Base-by-base conservation (phyloP, 2,888 invertebrate genomes). In the Cancer borealis region DNA sequence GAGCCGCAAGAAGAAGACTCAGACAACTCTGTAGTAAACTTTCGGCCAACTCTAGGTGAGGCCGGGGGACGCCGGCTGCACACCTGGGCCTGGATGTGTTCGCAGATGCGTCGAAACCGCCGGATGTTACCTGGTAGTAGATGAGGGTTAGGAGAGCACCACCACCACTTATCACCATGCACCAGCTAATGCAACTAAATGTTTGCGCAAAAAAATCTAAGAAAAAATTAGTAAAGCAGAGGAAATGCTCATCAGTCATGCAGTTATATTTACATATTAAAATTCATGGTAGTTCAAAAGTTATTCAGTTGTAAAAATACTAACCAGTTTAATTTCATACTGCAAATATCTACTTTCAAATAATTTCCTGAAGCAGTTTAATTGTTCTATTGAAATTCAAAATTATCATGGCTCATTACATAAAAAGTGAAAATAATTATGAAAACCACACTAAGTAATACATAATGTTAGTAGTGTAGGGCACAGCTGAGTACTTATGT, bases 51-150 rank as follows among this genome's bases (percentile, higher is more conserved):
- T 92, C 97, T 96, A 0, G 98, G 98, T 96, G 97, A 97, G 47
- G 97, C 97, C 39, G 97, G 97, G 95, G 97, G 96, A 47, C 96
- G 96, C 96, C 97, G 96, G 90, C 97, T 97, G 96, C 97, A 97
- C 89, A 98, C 98, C 96, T 98, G 98, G 60, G 98, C 97, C 96
- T 99, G 99, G 96, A 99, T 98, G 97, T 99, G 99, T 96, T 99
- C 99, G 97, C 99, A 99, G 96, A 99, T 98, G 96, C 99, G 97
- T 93, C 99, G 97, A 97, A 99, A 99, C 95, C 99, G 97, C 93
- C 99, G 98, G 96, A 99, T 98, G 96, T 99, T 99, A 95, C 99
- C 99, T 99, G 96, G 45, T 96, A 96, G 91, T 91, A 46, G 60
- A 92, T 17, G n/a, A 39, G 30, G 47, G 88, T 88, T 49, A 88